A percentile compares a stretch with the other conserved stretches of the same genome.
Evolutionary conservation across 2,888 invertebrate species (phyloP).

Genomic region (Orthonychiurus folsomi): DNA sequence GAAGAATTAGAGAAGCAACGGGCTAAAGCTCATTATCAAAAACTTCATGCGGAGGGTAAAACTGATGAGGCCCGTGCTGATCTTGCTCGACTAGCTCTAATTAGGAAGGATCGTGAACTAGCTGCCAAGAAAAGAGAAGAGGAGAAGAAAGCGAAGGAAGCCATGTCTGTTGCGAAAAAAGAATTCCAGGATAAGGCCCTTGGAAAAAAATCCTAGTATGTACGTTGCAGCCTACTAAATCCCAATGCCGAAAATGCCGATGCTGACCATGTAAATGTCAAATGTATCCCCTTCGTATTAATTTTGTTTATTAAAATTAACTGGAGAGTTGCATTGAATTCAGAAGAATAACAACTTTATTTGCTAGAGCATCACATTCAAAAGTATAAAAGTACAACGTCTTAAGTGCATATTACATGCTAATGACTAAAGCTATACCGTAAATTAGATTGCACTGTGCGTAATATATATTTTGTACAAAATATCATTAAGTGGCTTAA

Average conservation of each 20-base stretch:
- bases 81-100: constrained; percentile 83
- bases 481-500: too few relatives aligned
- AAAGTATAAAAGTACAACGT: too few relatives aligned
- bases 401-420: too few relatives aligned
- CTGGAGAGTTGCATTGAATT: neutral
- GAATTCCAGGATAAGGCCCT: constrained; percentile 56
- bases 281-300: too few relatives aligned
- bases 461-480: too few relatives aligned
- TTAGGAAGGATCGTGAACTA: constrained; percentile 88
- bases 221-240: neutral
- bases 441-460: too few relatives aligned
- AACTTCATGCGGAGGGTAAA: constrained; percentile 86
- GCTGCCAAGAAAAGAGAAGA: constrained; percentile 84
- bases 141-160: constrained; percentile 64
- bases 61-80: constrained; percentile 93
- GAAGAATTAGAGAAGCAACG: constrained; percentile 88
- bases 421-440: too few relatives aligned
- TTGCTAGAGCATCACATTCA: too few relatives aligned
- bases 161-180: constrained; percentile 53
- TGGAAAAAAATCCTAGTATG: constrained; percentile 46
- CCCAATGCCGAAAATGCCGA: neutral
- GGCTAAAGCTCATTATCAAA: constrained; percentile 81
- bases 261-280: neutral
- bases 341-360: neutral
- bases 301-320: neutral